Evolutionary conservation across 1,140 invertebrate species (phyloP), one percentile per base, ranked within the genome.

Genomic region (Eulimnadia texana): DNA sequence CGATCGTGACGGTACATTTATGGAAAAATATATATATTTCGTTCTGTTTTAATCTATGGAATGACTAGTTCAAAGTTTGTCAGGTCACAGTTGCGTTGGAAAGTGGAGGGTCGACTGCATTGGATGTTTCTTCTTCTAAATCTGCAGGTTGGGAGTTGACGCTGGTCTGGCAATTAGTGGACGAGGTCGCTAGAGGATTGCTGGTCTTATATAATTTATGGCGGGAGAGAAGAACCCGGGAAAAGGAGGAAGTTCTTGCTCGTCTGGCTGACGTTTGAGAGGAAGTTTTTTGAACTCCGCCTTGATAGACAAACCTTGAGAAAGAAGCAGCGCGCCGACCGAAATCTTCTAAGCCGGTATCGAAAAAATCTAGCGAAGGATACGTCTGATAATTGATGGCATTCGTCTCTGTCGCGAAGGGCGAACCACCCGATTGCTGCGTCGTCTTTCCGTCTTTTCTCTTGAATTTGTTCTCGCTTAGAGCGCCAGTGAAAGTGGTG

Each of bases 231-330:
- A 61, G 23, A 51, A 61, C 60, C 33, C 53, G 51, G 10, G 60
- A 61, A 28, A 61, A 61, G 1, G 60, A 61, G 20, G 49, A 61
- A 20, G 60, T 61, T 54, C 60, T 25, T n/a, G 50, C 28, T 51
- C 60, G 50, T 23, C 60, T 23, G 27, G 55, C 54, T 25, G 24
- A 11, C 23, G 54, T 20, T 19, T 56, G 1, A 13, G 54, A 56
- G 54, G 3, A 57, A 57, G 6, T 16, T 9, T 27, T 10, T 10
- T 13, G 22, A 10, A 9, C 13, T 16, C 20, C 6, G 54, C 54
- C 55, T 20, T 57, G 55, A 13, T 57, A 33, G 28, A 57, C 33
- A n/a, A 57, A 57, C 13, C 55, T 23, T 11, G 55, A 57, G 29
- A 57, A 57, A 3, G 55, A 57, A 23, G 54, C 54, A 3, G 55